These are phyloP conservation scores for Heterodera filipjevi DNA, from an alignment of 2,888 invertebrate genomes.

Conservation along the genomic window DNA sequence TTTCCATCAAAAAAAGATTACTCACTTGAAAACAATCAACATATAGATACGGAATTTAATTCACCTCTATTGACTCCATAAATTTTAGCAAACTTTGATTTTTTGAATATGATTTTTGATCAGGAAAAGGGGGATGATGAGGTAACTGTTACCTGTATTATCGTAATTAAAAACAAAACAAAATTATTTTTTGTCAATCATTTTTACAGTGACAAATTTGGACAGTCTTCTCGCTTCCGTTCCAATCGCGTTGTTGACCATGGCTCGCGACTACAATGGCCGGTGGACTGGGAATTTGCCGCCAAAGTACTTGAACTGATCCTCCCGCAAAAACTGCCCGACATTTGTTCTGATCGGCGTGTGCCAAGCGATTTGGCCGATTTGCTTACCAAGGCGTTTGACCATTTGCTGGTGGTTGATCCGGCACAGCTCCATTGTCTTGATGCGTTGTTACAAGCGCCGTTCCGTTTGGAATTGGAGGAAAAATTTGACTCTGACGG, in stretches of 20 bases:
- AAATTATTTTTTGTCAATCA: too few species aligned
- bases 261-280: constrained; percentile 18
- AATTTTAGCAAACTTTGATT: too few species aligned
- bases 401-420: constrained; percentile 14
- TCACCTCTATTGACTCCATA: too few species aligned
- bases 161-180: too few species aligned
- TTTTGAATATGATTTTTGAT: too few species aligned
- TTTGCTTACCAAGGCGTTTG: constrained; percentile 12
- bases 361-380: constrained; percentile 25
- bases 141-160: too few species aligned
- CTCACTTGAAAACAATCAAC: too few species aligned
- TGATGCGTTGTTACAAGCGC: not conserved
- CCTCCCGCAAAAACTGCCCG: constrained; percentile 20
- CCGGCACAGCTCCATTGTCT: not conserved
- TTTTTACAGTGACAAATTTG: constrained; percentile 11
- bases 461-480: constrained; percentile 21
- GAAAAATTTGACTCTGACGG: constrained; percentile 29
- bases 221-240: not conserved
- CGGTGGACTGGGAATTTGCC: constrained; percentile 21
- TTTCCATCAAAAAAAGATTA: too few species aligned
- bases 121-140: too few species aligned
- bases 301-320: constrained; percentile 26
- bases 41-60: too few species aligned
- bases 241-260: constrained; percentile 19
- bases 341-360: constrained; percentile 7